A percentile compares a stretch with the other conserved stretches of the same genome.
phyloP scores from a whole-genome alignment of 2,113 vertebrate genomes.

The Leucopsar rothschildi region DNA sequence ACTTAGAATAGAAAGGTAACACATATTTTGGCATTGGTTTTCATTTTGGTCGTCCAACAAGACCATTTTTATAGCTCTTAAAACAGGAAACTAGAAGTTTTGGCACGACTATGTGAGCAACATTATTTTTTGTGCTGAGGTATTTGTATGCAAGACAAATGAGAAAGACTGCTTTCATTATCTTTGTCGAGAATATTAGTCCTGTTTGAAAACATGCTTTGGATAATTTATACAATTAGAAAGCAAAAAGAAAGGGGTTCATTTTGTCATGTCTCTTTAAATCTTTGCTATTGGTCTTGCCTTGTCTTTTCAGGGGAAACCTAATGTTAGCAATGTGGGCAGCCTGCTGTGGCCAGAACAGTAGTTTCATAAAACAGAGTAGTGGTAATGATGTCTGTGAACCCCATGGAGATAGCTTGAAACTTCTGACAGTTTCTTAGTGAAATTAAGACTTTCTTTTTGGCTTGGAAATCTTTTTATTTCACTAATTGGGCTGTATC shows the following conservation, averaged over 20 bases:
- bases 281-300: neutral
- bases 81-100: neutral
- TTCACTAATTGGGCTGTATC: slow-evolving; percentile 15
- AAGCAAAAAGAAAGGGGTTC: neutral
- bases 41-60: neutral
- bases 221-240: neutral
- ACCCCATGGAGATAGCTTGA: neutral
- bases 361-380: slow-evolving; percentile 10
- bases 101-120: neutral
- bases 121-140: neutral
- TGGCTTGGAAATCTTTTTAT: neutral
- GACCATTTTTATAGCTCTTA: neutral
- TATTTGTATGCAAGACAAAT: neutral
- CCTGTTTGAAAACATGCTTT: neutral
- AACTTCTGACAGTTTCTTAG: slow-evolving; percentile 12
- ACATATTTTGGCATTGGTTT: neutral
- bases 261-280: slow-evolving; percentile 10
- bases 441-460: neutral
- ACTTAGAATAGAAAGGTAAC: neutral
- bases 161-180: neutral
- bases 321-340: neutral
- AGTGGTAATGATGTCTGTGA: slow-evolving; percentile 23
- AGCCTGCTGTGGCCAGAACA: slow-evolving; percentile 30
- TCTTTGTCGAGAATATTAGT: neutral
- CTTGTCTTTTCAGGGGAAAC: neutral